Base-by-base conservation (phyloP, 2,888 invertebrate genomes). In the Petrolisthes cinctipes region DNA sequence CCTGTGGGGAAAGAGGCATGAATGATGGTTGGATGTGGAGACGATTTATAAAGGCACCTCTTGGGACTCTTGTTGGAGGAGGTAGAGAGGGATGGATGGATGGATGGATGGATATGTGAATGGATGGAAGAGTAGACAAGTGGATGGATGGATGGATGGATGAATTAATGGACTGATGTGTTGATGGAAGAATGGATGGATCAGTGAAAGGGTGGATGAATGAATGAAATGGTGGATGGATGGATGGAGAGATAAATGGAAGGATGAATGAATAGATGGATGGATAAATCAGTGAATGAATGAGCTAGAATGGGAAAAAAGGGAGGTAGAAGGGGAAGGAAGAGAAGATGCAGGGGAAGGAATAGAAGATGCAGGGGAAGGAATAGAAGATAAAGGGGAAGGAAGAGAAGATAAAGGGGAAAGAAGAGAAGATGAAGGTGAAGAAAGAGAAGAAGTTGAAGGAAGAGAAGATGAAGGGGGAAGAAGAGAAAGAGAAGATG, bases 401-500 rank as follows among this genome's bases (percentile, higher is more conserved):
- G 37, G n/a, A 37, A 5, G 23, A 0, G 14, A 75, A 14, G 11
- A 37, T 6, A 14, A 17, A 73, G 17, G 17, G 37, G 11, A 75
- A 14, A 37, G 51, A 37, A 23, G 73, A 7, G 14, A 37, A 75
- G 11, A 75, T 11, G 5, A 5, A 20, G 53, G 20, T 6, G 0
- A 53, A 17, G 5, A 14, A 20, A 17, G 17, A 54, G 54, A 53
- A 53, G 4, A 9, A 53, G 17, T 14, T n/a, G n/a, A 78, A 78
- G 23, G 9, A 61, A 9, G 11, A 20, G 75, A 6, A 37, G 61
- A 61, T 7, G 14, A 61, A 61, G 14, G 61, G 7, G 7, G 61
- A 14, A 75, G 78, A 54, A 54, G 54, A 78, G 78, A 20, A 53
- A 5, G 78, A 20, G 75, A 51, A 75, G 75, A 51, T 54, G 78